Evolutionary conservation across 2,797 vertebrate genomes (phyloP).

Genomic region (Anas bernieri): DNA sequence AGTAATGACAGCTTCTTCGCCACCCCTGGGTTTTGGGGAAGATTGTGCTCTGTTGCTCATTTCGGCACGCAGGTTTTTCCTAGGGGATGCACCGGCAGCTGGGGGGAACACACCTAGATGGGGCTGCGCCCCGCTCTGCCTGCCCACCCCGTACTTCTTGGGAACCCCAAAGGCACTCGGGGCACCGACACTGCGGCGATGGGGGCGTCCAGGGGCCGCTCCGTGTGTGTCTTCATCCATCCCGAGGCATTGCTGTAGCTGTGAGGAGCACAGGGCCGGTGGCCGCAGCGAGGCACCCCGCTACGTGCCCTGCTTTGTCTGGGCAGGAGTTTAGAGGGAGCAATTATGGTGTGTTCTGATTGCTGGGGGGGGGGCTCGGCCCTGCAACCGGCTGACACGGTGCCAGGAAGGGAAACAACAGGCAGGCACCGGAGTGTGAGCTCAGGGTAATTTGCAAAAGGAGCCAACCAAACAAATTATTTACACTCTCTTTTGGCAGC

Average conservation of each 20-base stretch:
- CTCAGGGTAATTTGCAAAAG: slow-evolving; percentile 14
- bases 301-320: accelerated
- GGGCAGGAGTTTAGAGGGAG: accelerated
- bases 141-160: too few relatives aligned
- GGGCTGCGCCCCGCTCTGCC: background rate
- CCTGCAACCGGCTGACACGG: background rate
- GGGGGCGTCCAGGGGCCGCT: too few relatives aligned
- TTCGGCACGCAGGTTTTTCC: background rate
- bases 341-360: background rate
- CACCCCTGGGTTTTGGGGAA: background rate
- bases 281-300: accelerated
- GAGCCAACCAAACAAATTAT: slow-evolving; percentile 50
- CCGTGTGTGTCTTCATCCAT: too few relatives aligned
- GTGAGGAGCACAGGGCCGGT: accelerated
- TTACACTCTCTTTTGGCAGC: slow-evolving; percentile 37
- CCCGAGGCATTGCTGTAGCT: too few relatives aligned
- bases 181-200: too few relatives aligned
- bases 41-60: background rate
- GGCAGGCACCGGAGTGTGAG: slow-evolving; percentile 4
- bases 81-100: background rate
- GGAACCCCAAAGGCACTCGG: too few relatives aligned
- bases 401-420: slow-evolving; percentile 15
- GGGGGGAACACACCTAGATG: background rate
- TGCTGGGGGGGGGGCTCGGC: background rate
- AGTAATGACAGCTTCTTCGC: background rate